phyloP scores from a whole-genome alignment of 1,140 invertebrate species.

The Drosophila takahashii region DNA sequence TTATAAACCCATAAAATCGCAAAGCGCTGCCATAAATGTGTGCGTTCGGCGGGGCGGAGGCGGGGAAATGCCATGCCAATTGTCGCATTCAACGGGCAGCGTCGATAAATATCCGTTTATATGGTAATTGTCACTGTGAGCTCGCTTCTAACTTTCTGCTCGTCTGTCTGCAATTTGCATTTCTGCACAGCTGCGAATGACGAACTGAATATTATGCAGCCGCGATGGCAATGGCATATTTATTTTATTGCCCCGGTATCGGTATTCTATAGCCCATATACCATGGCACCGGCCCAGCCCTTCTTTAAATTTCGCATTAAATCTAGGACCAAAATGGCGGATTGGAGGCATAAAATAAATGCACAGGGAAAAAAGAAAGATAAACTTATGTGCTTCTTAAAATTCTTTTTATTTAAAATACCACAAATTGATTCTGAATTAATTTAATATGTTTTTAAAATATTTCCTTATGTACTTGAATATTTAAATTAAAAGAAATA shows the following conservation, averaged over 20 bases:
- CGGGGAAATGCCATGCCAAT: conserved; percentile 45
- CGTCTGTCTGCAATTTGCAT: conserved; percentile 58
- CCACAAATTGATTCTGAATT: too few relatives aligned
- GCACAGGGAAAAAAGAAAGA: not conserved
- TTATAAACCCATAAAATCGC: conserved; percentile 81
- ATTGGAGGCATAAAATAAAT: conserved; percentile 28
- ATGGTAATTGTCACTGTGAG: conserved; percentile 70
- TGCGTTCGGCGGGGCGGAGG: not conserved
- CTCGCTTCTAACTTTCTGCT: conserved; percentile 49
- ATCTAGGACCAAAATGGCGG: conserved; percentile 61
- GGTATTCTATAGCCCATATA: not conserved
- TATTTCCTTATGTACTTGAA: too few relatives aligned
- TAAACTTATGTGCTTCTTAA: too few relatives aligned
- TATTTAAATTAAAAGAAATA: too few relatives aligned
- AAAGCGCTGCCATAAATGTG: conserved; percentile 74
- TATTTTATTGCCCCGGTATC: conserved; percentile 52
- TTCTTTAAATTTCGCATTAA: conserved; percentile 36
- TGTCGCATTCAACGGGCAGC: conserved; percentile 69
- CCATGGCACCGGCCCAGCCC: not conserved
- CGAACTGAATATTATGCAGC: conserved; percentile 43
- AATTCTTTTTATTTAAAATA: not conserved
- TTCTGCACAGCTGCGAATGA: conserved; percentile 74
- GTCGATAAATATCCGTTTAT: conserved; percentile 80
- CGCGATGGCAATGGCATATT: conserved; percentile 53
- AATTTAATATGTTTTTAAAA: too few relatives aligned